Evolutionary conservation across 1,140 invertebrate genomes (phyloP).

Genomic region (Euura lappo): DNA sequence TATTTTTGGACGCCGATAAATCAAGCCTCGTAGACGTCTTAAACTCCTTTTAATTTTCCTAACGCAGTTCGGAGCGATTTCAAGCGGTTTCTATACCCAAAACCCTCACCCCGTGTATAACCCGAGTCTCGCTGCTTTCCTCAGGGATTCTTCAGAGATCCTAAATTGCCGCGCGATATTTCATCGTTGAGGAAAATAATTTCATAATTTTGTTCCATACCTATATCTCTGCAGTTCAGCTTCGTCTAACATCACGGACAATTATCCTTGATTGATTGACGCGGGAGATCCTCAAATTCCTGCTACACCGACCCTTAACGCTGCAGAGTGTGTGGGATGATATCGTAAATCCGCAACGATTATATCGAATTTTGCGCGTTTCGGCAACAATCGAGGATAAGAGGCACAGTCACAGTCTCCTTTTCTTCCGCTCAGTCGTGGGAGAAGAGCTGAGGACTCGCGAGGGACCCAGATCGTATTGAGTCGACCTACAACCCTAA

Average conservation of each 20-base stretch:
- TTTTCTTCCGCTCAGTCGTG: background rate
- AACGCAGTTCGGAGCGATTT: conserved; percentile 3
- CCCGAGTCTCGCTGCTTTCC: too few relatives aligned
- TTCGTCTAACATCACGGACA: conserved; percentile 1
- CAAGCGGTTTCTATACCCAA: conserved; percentile 5
- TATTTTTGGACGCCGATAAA: conserved; percentile 5
- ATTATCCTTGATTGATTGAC: conserved; percentile 7
- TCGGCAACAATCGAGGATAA: too few relatives aligned
- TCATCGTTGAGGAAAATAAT: conserved; percentile 7
- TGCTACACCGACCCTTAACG: background rate
- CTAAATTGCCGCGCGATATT: conserved; percentile 6
- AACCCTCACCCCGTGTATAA: background rate
- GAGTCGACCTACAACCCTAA: background rate
- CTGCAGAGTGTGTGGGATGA: too few relatives aligned
- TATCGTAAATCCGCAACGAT: too few relatives aligned
- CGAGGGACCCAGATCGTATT: background rate
- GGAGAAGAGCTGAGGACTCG: background rate
- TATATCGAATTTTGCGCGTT: too few relatives aligned
- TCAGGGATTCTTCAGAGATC: too few relatives aligned
- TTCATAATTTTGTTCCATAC: conserved; percentile 4
- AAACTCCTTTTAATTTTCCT: conserved; percentile 7
- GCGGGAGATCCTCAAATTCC: background rate
- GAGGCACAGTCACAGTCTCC: too few relatives aligned
- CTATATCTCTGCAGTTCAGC: background rate
- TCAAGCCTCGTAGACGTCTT: conserved; percentile 6